Evolutionary conservation across 2,797 vertebrate species (phyloP).

Genomic region (Pseudochirops corinnae): DNA sequence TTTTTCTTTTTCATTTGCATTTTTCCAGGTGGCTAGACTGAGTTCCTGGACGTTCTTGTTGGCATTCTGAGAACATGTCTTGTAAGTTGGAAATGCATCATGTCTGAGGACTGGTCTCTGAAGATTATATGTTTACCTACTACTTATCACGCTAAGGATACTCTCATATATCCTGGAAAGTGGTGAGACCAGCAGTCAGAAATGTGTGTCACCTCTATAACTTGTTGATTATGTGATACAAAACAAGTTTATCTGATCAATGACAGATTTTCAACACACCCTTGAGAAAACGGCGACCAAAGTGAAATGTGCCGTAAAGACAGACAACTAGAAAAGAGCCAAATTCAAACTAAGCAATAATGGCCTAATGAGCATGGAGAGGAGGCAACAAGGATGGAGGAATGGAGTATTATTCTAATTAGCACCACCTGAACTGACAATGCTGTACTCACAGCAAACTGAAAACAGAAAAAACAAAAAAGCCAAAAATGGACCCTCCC

Average conservation of each 20-base stretch:
- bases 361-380: background rate
- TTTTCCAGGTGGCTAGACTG: background rate
- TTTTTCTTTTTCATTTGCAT: background rate
- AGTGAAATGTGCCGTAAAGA: background rate
- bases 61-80: background rate
- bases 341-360: background rate
- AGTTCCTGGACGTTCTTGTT: background rate
- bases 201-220: background rate
- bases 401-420: background rate
- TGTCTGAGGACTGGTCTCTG: background rate
- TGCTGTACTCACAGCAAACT: background rate
- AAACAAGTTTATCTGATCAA: slow-evolving; percentile 10
- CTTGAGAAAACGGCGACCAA: background rate
- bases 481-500: background rate
- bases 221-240: background rate
- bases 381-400: background rate
- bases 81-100: background rate
- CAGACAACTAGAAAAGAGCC: background rate
- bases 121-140: background rate
- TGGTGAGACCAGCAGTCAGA: background rate
- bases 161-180: background rate
- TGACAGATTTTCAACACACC: background rate
- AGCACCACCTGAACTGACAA: background rate
- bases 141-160: background rate
- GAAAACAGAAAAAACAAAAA: background rate